Evolutionary conservation across 2,797 vertebrate species (phyloP), one percentile per base, ranked within the genome.

Genomic region (Gorsachius magnificus): DNA sequence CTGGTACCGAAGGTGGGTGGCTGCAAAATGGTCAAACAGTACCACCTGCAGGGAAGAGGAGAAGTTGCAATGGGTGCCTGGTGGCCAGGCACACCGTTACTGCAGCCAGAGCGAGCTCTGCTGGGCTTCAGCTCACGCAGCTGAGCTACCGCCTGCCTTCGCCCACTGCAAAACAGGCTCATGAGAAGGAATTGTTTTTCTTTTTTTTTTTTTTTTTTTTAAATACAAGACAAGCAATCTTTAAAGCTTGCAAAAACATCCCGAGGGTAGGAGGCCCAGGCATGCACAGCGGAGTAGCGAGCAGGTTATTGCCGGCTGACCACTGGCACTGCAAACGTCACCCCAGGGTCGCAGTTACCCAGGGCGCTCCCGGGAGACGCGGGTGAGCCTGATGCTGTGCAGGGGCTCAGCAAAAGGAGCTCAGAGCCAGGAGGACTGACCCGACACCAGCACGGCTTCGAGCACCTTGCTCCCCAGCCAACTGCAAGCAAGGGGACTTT

Each of bases 21-120:
- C 75, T 65, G 60, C 92, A 96, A 48, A 78, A 4, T 3, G 81
- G 95, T 97, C 87, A 3, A 65, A 97, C 87, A 96, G 94, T 92
- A 90, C 87, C 97, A 96, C 31, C 97, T 96, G 69, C 93, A 95
- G 97, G 96, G 80, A 14, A 14, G 13, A 22, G 57, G 54, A 50
- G 83, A 88, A 33, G 33, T 19, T 95, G 92, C 95, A 96, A 1
- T 0, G 9, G 48, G n/a, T 41, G 76, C 56, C 41, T 36, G 50
- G 3, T 11, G 77, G 12, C 61, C 76, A 28, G 45, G 36, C 64
- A 4, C 45, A 0, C 48, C 4, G 18, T 3, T 0, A 3, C 5
- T 50, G 3, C 53, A n/a, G 41, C 35, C 56, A 1, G 3, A 3
- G 45, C 0, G 56, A 43, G 58, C 66, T 76, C 87, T 4, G 60